Evolutionary conservation across 2,113 vertebrate species (phyloP).

Genomic region (Rallus limicola): DNA sequence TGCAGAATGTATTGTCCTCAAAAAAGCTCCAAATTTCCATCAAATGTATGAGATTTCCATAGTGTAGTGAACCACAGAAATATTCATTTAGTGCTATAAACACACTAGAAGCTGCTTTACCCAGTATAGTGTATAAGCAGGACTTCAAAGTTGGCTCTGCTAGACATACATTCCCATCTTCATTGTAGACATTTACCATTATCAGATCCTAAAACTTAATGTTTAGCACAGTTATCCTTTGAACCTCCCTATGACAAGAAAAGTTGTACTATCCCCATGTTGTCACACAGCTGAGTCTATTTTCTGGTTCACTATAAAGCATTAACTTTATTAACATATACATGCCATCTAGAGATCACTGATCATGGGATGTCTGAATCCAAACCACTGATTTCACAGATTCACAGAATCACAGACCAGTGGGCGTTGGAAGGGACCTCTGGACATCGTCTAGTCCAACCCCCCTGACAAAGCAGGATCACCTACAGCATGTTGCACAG

Average conservation of each 20-base stretch:
- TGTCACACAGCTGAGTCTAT: background rate
- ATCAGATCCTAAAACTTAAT: background rate
- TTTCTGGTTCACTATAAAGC: background rate
- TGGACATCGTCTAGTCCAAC: no score
- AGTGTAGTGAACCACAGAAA: background rate
- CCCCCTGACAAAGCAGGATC: no score
- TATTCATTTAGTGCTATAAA: background rate
- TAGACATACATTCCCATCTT: background rate
- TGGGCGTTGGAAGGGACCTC: no score
- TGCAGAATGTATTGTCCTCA: background rate
- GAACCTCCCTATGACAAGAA: background rate
- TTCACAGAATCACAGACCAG: no score
- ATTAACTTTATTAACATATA: background rate
- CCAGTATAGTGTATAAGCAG: background rate
- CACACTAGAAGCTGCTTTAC: background rate
- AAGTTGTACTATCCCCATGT: background rate
- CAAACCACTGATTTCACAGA: background rate
- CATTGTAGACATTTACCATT: background rate
- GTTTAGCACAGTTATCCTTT: background rate
- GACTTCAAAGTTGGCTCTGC: background rate
- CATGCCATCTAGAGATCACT: background rate
- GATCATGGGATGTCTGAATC: background rate
- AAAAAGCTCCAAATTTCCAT: background rate
- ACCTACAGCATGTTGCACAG: no score
- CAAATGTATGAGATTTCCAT: background rate